Conservation (phyloP, 2,888 invertebrate genomes). For the Tenthredo livida region DNA sequence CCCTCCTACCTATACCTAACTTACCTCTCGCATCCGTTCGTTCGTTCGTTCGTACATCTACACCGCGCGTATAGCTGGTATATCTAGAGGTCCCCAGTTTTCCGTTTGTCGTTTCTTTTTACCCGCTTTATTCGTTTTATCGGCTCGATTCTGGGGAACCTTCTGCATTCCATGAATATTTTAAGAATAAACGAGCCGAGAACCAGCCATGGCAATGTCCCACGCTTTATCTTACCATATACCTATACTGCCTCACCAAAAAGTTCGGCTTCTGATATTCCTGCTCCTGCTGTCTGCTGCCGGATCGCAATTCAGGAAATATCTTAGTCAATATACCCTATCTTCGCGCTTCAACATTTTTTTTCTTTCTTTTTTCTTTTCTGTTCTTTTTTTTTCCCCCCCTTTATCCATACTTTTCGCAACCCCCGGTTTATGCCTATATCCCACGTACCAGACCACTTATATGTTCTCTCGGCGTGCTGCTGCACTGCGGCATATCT, state of each 20-base stretch:
- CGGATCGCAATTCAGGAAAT: conserved; percentile 24
- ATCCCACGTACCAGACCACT: neutral
- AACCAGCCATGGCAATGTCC: conserved; percentile 52
- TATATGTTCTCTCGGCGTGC: neutral
- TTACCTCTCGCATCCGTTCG: neutral
- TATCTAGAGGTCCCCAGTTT: conserved; percentile 6
- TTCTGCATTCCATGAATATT: conserved; percentile 66
- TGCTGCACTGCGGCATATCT: conserved; percentile 38
- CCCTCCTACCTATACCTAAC: neutral
- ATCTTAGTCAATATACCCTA: conserved; percentile 40
- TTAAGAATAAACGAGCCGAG: conserved; percentile 62
- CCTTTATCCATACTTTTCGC: neutral
- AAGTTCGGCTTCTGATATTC: neutral
- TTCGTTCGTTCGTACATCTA: neutral
- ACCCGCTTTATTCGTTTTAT: conserved; percentile 40
- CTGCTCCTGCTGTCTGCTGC: neutral
- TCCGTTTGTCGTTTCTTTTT: conserved; percentile 38
- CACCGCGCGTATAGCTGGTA: neutral
- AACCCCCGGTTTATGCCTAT: neutral
- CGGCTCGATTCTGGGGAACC: conserved; percentile 50
- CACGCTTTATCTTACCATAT: conserved; percentile 45
- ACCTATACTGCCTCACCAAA: neutral
- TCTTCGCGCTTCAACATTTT: neutral
- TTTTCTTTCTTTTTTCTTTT: neutral
- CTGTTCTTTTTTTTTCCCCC: no score